Evolutionary conservation across 2,888 invertebrate genomes (phyloP), one percentile per base, ranked within the genome.

Genomic region (Colletes collaris): DNA sequence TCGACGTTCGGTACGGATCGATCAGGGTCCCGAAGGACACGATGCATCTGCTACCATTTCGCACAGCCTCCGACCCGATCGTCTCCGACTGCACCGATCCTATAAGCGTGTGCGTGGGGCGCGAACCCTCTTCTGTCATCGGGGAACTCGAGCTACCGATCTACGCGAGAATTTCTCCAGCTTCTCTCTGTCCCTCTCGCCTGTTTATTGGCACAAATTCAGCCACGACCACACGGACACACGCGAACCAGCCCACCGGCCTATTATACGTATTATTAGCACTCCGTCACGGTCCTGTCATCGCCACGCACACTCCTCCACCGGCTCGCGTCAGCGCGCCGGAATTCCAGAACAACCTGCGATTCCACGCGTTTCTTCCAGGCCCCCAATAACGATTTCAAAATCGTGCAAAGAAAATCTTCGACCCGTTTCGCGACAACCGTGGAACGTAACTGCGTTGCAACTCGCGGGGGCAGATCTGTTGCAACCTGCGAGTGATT

Each of bases 241-340:
- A 46, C 67, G 55, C 67, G 72, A 69, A 53, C 63, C 66, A 59
- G 67, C 67, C 80, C 73, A 82, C 69, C 82, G 85, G 83, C 84
- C 87, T 79, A 88, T 88, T 90, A 87, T 88, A 87, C 84, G 88
- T 88, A 90, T 89, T 89, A 90, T 90, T 88, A 90, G 90, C 90
- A 90, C 90, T 90, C 84, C 87, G 90, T 90, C 90, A 90, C 86
- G 83, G 65, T 78, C 86, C 89, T 89, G 90, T 90, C 90, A 90
- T 81, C 82, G 75, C 84, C 90, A 90, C 75, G 82, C 83, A 86
- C 86, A 78, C 84, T 88, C 80, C 85, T 73, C 37, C 75, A 81
- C 80, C 69, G 78, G 81, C 80, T 69, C 85, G 86, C 84, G 69
- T 80, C 83, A 63, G 60, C 77, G 81, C 86, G 79, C 81, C 52